Evolutionary conservation across 37 sponge, comb jelly and placozoan genomes (phyloP).

Genomic region (Diacarnus erythraeanus): DNA sequence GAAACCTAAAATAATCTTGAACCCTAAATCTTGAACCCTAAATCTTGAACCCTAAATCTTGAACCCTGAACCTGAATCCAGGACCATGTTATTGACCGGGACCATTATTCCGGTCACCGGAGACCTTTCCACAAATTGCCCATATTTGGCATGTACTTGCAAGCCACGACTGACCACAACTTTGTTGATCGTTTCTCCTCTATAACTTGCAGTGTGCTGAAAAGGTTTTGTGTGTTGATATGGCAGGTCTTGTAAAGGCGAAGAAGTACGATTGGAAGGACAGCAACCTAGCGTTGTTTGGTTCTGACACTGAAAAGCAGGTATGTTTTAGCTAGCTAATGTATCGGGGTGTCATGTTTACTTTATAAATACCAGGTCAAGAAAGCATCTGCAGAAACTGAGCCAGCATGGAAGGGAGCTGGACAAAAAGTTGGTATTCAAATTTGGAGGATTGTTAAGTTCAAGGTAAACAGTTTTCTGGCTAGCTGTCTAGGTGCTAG

Average conservation of each 20-base stretch:
- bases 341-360: too few relatives aligned
- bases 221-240: not conserved
- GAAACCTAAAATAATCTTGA: too few relatives aligned
- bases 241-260: constrained; percentile 84
- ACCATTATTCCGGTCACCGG: too few relatives aligned
- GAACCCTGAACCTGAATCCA: too few relatives aligned
- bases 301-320: constrained; percentile 89
- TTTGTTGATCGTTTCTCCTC: too few relatives aligned
- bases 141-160: too few relatives aligned
- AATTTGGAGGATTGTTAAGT: constrained; percentile 98
- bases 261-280: constrained; percentile 99
- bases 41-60: too few relatives aligned
- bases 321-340: constrained; percentile 29
- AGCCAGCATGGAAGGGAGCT: constrained; percentile 92
- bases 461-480: constrained; percentile 58
- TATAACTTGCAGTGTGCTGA: constrained; percentile 8
- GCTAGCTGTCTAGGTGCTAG: not conserved
- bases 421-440: constrained; percentile 85
- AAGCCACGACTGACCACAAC: too few relatives aligned
- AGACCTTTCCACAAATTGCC: too few relatives aligned
- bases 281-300: constrained; percentile 96
- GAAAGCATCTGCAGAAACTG: constrained; percentile 90
- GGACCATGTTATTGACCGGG: too few relatives aligned
- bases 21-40: too few relatives aligned
- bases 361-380: constrained; percentile 69